Evolutionary conservation across 2,797 vertebrate species (phyloP), one percentile per base, ranked within the genome.

Genomic region (Ptychobarbus kaznakovi): DNA sequence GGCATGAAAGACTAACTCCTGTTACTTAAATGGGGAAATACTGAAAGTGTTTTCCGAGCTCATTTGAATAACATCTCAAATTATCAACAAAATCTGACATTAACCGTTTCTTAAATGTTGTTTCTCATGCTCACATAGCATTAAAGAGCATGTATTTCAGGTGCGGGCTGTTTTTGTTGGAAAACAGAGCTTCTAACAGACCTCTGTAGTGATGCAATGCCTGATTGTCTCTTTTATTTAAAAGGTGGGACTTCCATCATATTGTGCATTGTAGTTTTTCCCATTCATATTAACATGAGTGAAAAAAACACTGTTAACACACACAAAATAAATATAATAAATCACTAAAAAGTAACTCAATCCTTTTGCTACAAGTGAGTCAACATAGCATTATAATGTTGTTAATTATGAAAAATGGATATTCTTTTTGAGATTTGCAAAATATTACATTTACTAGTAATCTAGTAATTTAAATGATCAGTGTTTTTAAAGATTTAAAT

Each of bases 21-120:
- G 32, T 76, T 56, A 22, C 32, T 38, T 76, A 11, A 76, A 38
- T 76, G 32, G 1, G 6, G 51, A 76, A 76, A 22, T 56, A 53
- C 74, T 38, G 49, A 75, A 75, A 75, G 18, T 53, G 28, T 53
- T 51, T 32, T 5, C 44, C 2, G 9, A 35, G 10, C 42, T 49
- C 70, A 73, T 15, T 73, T 73, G 16, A 73, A 10, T 49, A 35
- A 75, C 18, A 49, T 66, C 8, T 66, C 63, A 65, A 65, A 65
- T 8, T 2, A 18, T 8, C 63, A 35, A 66, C 32, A 35, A 66
- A 35, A 66, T 35, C 28, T 66, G 63, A 66, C 6, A 35, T 9
- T 3, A 35, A 66, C 63, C 1, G 11, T 38, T 53, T 53, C 32
- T 22, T 11, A 38, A 38, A 38, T 53, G 11, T 76, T 38, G 49